A percentile compares a stretch with the other conserved stretches of the same genome.
Conservation (phyloP, 2,888 invertebrate species). For the Drosophila neonasuta region DNA sequence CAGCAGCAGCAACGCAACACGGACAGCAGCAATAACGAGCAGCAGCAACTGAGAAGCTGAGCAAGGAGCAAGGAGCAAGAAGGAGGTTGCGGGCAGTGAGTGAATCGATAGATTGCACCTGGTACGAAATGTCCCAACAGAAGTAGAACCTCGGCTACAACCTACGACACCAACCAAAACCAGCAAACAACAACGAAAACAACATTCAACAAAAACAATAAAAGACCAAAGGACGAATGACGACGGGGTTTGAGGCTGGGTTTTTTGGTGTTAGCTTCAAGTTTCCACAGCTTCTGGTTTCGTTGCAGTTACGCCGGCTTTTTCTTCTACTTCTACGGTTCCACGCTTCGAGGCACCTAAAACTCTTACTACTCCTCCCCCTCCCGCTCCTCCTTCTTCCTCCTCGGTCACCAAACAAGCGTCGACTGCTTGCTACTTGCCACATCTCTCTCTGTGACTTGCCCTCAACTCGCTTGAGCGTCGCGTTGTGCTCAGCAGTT, state of each 20-base stretch:
- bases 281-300: constrained; percentile 8
- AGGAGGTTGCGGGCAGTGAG: constrained; percentile 41
- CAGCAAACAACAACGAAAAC: constrained; percentile 49
- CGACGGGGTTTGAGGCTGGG: neutral
- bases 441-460: neutral
- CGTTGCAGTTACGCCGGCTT: constrained; percentile 49
- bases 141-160: constrained; percentile 53
- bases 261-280: constrained; percentile 11
- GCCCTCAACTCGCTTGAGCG: constrained; percentile 45
- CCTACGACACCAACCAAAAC: constrained; percentile 68
- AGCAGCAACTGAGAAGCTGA: constrained; percentile 56
- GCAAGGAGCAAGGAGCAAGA: constrained; percentile 19
- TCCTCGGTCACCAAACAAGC: neutral
- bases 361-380: neutral
- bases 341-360: constrained; percentile 44
- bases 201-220: constrained; percentile 63
- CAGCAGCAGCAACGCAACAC: constrained; percentile 37
- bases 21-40: constrained; percentile 61
- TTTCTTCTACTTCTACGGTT: constrained; percentile 48
- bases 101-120: constrained; percentile 78
- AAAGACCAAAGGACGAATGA: constrained; percentile 42
- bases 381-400: too few relatives aligned
- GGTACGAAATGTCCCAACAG: constrained; percentile 71
- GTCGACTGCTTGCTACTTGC: neutral
- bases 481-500: constrained; percentile 68